Conservation (phyloP, 1,140 invertebrate genomes). For the Cydia strobilella region DNA sequence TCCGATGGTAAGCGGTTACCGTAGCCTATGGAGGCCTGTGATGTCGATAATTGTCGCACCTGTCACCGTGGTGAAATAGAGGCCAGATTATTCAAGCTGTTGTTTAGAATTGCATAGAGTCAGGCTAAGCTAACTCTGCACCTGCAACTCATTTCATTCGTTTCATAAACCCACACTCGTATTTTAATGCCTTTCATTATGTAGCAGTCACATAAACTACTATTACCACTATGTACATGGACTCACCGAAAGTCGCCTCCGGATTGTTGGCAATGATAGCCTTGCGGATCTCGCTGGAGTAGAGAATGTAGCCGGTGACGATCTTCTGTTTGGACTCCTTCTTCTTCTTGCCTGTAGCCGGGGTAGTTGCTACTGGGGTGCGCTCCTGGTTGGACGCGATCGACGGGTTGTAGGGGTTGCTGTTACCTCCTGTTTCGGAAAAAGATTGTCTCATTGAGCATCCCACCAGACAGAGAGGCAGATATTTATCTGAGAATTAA, state of each 20-base stretch:
- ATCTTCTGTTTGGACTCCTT: constrained; percentile 92
- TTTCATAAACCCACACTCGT: no score
- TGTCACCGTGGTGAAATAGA: no score
- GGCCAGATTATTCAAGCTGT: background rate
- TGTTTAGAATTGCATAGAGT: no score
- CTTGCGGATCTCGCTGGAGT: constrained; percentile 97
- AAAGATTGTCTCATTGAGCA: constrained; percentile 4
- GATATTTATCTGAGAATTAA: no score
- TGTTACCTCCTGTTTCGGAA: constrained; percentile 61
- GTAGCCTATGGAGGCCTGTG: no score
- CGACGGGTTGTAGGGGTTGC: constrained; percentile 72
- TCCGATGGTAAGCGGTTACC: no score
- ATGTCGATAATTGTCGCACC: no score
- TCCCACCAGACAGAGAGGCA: no score
- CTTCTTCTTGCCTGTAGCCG: constrained; percentile 77
- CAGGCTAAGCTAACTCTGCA: no score
- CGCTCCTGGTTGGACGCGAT: constrained; percentile 60
- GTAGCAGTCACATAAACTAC: no score
- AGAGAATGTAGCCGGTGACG: constrained; percentile 98
- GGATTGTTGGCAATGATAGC: constrained; percentile 93
- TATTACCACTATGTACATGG: background rate
- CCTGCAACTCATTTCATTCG: no score
- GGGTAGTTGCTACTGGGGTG: constrained; percentile 63
- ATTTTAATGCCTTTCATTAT: no score
- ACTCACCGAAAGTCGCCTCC: constrained; percentile 93